A percentile compares a stretch with the other conserved stretches of the same genome.
Conservation (phyloP, 2,888 invertebrate species). For the Pyrgus malvae region DNA sequence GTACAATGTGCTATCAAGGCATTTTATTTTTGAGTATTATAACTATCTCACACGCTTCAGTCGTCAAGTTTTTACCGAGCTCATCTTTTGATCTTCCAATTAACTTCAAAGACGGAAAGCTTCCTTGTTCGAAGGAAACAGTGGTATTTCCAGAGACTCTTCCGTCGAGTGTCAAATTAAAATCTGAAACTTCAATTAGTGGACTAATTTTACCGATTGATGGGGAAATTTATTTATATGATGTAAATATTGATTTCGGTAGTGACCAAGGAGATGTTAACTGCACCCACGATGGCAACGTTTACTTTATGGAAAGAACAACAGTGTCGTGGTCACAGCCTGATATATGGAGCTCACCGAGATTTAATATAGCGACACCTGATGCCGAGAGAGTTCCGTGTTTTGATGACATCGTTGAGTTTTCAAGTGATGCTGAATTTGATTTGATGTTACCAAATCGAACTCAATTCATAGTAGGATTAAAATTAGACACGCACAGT, state of each 20-base stretch:
- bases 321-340: slow-evolving; percentile 61
- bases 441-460: slow-evolving; percentile 51
- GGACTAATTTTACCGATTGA: slow-evolving; percentile 63
- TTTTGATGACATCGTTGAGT: slow-evolving; percentile 63
- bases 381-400: slow-evolving; percentile 75
- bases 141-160: slow-evolving; percentile 62
- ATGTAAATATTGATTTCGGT: slow-evolving; percentile 55
- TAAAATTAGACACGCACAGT: slow-evolving; percentile 44
- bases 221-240: slow-evolving; percentile 60
- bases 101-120: slow-evolving; percentile 58
- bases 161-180: slow-evolving; percentile 49
- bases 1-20: slow-evolving; percentile 32
- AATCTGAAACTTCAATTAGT: slow-evolving; percentile 46
- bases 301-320: slow-evolving; percentile 55
- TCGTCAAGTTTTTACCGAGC: slow-evolving; percentile 65
- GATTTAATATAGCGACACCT: slow-evolving; percentile 72
- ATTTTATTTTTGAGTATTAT: slow-evolving; percentile 35
- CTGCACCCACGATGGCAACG: slow-evolving; percentile 47
- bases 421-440: slow-evolving; percentile 53
- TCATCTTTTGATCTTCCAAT: slow-evolving; percentile 58
- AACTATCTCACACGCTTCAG: slow-evolving; percentile 43
- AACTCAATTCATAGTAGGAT: slow-evolving; percentile 45
- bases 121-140: slow-evolving; percentile 67
- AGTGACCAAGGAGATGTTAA: slow-evolving; percentile 46
- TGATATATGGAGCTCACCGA: slow-evolving; percentile 66